Percentiles rank a stretch among this genome's conserved stretches.
Evolutionary conservation across 2,113 vertebrate genomes (phyloP).

Genomic region (Brachirus orientalis): DNA sequence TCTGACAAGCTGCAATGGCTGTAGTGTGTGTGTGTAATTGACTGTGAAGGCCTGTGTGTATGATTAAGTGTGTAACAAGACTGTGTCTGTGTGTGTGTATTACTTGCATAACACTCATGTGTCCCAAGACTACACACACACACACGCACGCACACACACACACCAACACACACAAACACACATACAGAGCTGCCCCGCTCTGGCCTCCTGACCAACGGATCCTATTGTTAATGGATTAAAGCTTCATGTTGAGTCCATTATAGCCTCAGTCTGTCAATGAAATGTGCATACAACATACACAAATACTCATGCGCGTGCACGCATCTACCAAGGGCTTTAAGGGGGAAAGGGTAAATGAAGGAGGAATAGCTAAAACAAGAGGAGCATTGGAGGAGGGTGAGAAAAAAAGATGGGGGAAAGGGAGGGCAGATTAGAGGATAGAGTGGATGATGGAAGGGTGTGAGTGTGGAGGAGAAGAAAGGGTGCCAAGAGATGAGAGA

Average conservation of each 20-base stretch:
- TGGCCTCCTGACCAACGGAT: constrained; percentile 74
- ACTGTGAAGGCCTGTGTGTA: constrained; percentile 67
- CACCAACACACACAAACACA: constrained; percentile 15
- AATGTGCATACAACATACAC: constrained; percentile 80
- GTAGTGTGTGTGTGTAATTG: constrained; percentile 61
- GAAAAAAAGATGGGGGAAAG: constrained; percentile 37
- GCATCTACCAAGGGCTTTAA: constrained; percentile 44
- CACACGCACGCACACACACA: neutral
- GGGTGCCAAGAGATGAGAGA: constrained; percentile 61
- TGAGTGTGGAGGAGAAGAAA: constrained; percentile 64
- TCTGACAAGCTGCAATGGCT: constrained; percentile 58
- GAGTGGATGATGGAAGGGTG: constrained; percentile 61
- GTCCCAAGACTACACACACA: constrained; percentile 34
- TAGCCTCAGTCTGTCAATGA: constrained; percentile 79
- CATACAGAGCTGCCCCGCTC: constrained; percentile 21
- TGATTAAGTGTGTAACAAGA: constrained; percentile 51
- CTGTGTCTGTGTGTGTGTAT: constrained; percentile 60
- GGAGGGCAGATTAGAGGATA: constrained; percentile 68
- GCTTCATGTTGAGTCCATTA: constrained; percentile 82
- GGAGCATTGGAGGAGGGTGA: constrained; percentile 33
- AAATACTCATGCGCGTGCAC: constrained; percentile 70
- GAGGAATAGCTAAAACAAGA: constrained; percentile 57
- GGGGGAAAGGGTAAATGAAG: constrained; percentile 73
- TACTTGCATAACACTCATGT: constrained; percentile 57
- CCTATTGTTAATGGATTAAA: constrained; percentile 81